These are phyloP conservation scores for Mellilla xanthometata DNA, from an alignment of 2,888 invertebrate species.

Conservation along the genomic window DNA sequence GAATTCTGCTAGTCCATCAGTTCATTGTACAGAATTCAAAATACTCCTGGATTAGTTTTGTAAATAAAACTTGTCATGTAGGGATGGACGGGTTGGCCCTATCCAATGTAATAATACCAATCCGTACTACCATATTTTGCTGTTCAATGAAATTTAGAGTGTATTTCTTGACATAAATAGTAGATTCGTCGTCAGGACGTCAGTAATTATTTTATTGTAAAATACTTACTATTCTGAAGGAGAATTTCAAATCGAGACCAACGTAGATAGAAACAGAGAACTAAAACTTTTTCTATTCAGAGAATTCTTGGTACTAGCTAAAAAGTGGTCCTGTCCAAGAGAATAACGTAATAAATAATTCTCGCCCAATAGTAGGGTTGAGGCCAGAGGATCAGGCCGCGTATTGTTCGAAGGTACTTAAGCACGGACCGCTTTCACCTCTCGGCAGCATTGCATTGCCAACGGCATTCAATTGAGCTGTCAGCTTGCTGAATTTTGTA, in stretches of 20 bases:
- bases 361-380: constrained; percentile 11
- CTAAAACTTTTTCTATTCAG: too few relatives aligned
- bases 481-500: constrained; percentile 20
- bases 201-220: not conserved
- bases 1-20: too few relatives aligned
- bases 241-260: too few relatives aligned
- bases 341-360: constrained; percentile 19
- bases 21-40: too few relatives aligned
- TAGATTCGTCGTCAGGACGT: not conserved
- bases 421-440: constrained; percentile 16
- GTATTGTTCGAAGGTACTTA: constrained; percentile 20
- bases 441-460: constrained; percentile 15
- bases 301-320: too few relatives aligned
- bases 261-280: too few relatives aligned
- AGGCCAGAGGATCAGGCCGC: constrained; percentile 6
- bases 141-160: not conserved
- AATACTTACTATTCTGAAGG: too few relatives aligned
- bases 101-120: too few relatives aligned
- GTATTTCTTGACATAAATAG: constrained; percentile 1
- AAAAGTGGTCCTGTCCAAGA: constrained; percentile 10
- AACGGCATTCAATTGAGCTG: constrained; percentile 13
- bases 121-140: too few relatives aligned
- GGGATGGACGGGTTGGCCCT: too few relatives aligned
- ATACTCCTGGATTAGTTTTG: too few relatives aligned
- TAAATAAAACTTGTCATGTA: too few relatives aligned